Conservation (phyloP, 2,888 invertebrate species). For the Drosophila mercatorum region DNA sequence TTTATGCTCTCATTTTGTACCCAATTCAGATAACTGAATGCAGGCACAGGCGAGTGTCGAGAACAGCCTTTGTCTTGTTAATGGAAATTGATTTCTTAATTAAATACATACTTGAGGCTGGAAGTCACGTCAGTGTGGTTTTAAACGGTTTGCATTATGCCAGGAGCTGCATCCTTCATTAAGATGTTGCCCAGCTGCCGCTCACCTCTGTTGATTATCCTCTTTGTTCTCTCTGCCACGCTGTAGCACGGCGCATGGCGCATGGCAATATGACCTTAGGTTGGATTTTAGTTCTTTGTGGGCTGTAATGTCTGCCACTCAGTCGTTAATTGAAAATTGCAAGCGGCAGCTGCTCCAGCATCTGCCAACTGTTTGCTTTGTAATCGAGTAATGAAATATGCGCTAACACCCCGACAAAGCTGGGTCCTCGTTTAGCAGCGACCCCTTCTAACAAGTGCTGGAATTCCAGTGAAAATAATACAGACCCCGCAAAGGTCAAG, state of each 20-base stretch:
- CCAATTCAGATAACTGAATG: constrained; percentile 1
- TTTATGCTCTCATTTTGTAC: not conserved
- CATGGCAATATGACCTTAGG: constrained; percentile 13
- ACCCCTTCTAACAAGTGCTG: constrained; percentile 11
- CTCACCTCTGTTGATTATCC: constrained; percentile 20
- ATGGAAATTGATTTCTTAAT: constrained; percentile 57
- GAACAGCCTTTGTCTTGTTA: constrained; percentile 4
- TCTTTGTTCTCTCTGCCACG: constrained; percentile 7
- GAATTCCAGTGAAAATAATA: constrained; percentile 56
- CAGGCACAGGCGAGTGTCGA: not conserved
- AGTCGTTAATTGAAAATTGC: constrained; percentile 71
- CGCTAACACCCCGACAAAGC: constrained; percentile 14
- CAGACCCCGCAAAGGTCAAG: constrained; percentile 40
- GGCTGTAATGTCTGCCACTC: constrained; percentile 28
- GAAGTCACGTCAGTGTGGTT: constrained; percentile 1
- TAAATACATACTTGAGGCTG: constrained; percentile 47
- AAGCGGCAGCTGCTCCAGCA: constrained; percentile 38
- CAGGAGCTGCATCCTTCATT: constrained; percentile 46
- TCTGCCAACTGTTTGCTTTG: constrained; percentile 60
- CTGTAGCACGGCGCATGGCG: not conserved
- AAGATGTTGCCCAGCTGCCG: constrained; percentile 13
- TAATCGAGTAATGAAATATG: constrained; percentile 74
- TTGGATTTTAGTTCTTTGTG: constrained; percentile 12
- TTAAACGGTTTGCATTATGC: constrained; percentile 31
- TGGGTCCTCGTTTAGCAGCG: not conserved